phyloP scores from a whole-genome alignment of 1,140 invertebrate genomes.

The Pseudomyrmex sp. region DNA sequence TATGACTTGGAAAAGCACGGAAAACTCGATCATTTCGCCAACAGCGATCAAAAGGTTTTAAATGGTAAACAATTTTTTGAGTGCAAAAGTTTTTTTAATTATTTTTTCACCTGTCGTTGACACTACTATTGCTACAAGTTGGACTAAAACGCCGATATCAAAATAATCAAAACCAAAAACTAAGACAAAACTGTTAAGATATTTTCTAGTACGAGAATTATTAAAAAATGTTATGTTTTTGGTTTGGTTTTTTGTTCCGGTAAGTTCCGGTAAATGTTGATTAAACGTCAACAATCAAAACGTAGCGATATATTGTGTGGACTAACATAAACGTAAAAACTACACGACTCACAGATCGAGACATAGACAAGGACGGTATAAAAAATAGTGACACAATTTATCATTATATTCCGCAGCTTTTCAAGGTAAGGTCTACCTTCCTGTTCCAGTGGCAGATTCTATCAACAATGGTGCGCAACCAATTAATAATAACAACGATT shows the following conservation, averaged over 20 bases:
- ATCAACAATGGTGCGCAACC: constrained; percentile 68
- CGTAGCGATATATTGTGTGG: not conserved
- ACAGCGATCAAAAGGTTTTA: constrained; percentile 76
- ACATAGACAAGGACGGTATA: constrained; percentile 62
- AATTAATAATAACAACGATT: constrained; percentile 87
- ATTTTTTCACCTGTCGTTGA: not conserved
- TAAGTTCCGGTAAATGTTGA: not conserved
- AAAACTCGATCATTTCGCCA: constrained; percentile 79
- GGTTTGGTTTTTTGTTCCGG: not conserved
- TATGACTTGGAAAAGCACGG: constrained; percentile 82
- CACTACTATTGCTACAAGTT: not conserved
- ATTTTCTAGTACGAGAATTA: too few species aligned
- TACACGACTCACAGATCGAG: constrained; percentile 61
- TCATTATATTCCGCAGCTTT: constrained; percentile 77
- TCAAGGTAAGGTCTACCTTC: constrained; percentile 81
- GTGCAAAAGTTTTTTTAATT: not conserved
- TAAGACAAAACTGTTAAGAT: too few species aligned
- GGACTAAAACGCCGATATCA: not conserved
- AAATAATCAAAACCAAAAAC: too few species aligned
- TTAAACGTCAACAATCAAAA: not conserved
- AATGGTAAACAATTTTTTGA: constrained; percentile 74
- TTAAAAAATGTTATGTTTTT: too few species aligned
- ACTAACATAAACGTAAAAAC: not conserved
- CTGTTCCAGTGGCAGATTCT: constrained; percentile 81
- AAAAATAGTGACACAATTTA: constrained; percentile 70